Conservation (phyloP, 2,113 vertebrate genomes). For the Beaufortia kweichowensis region DNA sequence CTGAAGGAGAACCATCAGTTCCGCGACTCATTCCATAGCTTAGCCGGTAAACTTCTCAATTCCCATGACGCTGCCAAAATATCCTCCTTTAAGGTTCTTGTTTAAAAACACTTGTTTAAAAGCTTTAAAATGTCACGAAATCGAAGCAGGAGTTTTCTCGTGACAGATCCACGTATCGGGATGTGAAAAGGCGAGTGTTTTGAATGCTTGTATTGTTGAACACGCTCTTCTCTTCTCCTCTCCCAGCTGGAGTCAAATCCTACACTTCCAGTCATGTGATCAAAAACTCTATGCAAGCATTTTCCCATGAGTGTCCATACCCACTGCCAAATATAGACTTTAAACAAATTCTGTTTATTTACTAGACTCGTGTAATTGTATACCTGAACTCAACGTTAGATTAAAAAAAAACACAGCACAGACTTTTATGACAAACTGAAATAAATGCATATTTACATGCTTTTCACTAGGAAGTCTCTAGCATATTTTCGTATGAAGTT, state of each 20-base stretch:
- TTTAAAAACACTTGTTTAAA: not conserved
- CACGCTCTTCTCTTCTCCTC: slow-evolving; percentile 22
- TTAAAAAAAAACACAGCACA: not conserved
- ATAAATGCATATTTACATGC: too few relatives aligned
- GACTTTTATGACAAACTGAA: too few relatives aligned
- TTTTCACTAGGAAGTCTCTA: too few relatives aligned
- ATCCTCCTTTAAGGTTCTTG: slow-evolving; percentile 26
- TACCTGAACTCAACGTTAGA: not conserved
- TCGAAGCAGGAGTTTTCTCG: not conserved
- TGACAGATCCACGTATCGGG: not conserved
- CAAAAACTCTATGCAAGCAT: slow-evolving; percentile 49
- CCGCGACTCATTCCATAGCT: slow-evolving; percentile 37
- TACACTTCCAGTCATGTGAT: slow-evolving; percentile 62
- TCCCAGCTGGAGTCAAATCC: slow-evolving; percentile 52
- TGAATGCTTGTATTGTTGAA: slow-evolving; percentile 35
- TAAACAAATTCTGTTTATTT: slow-evolving; percentile 11
- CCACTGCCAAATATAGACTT: slow-evolving; percentile 42
- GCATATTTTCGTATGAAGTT: too few relatives aligned
- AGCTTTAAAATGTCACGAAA: not conserved
- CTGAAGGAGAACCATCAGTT: slow-evolving; percentile 24
- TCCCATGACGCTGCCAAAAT: slow-evolving; percentile 46
- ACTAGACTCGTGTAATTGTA: not conserved
- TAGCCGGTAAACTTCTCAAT: slow-evolving; percentile 42
- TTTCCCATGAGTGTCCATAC: slow-evolving; percentile 29
- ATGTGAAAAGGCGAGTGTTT: slow-evolving; percentile 15